A percentile compares a stretch with the other conserved stretches of the same genome.
phyloP scores from a whole-genome alignment of 2,888 invertebrate genomes.

The Abrostola tripartita region DNA sequence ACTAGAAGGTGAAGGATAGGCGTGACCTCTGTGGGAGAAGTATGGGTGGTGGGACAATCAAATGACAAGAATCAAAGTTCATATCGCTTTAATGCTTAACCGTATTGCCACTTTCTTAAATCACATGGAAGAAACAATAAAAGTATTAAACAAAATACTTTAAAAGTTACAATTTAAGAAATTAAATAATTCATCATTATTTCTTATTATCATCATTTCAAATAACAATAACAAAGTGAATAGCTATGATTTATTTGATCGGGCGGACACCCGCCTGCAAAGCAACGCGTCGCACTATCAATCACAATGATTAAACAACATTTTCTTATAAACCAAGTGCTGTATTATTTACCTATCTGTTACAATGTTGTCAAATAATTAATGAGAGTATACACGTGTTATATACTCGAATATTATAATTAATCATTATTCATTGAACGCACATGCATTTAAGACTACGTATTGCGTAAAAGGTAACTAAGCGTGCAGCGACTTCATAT shows the following conservation, averaged over 20 bases:
- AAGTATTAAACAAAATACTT: conserved; percentile 80
- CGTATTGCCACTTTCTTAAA: conserved; percentile 85
- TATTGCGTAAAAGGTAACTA: conserved; percentile 40
- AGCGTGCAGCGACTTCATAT: conserved; percentile 14
- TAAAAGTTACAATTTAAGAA: conserved; percentile 78
- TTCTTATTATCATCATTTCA: conserved; percentile 67
- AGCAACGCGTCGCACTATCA: conserved; percentile 7
- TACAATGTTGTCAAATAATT: conserved; percentile 14
- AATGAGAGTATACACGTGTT: conserved; percentile 23
- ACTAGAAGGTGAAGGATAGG: not conserved
- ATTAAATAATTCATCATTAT: conserved; percentile 78
- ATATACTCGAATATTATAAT: conserved; percentile 21
- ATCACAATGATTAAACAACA: conserved; percentile 47
- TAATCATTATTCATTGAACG: conserved; percentile 4
- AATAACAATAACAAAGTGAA: conserved; percentile 86
- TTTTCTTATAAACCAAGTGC: conserved; percentile 26
- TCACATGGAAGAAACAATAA: conserved; percentile 85
- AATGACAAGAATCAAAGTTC: conserved; percentile 54
- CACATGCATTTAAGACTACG: conserved; percentile 27
- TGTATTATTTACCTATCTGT: conserved; percentile 16
- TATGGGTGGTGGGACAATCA: conserved; percentile 18
- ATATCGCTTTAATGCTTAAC: conserved; percentile 77
- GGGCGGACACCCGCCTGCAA: conserved; percentile 21
- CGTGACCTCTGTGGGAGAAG: too few species aligned
- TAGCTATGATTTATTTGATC: conserved; percentile 61